Conservation (phyloP, 1,140 invertebrate species). For the Eufriesea mexicana region DNA sequence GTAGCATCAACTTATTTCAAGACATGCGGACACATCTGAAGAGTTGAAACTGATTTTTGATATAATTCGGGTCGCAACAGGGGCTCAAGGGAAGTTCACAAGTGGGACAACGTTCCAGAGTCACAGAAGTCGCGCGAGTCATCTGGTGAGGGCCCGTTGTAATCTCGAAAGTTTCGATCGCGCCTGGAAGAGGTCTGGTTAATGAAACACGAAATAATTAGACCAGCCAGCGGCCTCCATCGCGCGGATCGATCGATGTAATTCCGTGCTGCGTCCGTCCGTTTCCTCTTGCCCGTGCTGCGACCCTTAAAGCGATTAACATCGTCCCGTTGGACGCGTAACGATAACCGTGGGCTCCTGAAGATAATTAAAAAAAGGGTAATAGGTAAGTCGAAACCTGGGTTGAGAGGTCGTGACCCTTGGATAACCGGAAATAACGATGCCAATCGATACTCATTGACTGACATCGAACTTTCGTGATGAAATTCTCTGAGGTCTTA, state of each 20-base stretch:
- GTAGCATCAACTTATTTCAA: too few relatives aligned
- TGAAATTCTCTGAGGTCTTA: too few relatives aligned
- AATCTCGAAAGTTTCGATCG: conserved; percentile 49
- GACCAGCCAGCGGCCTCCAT: conserved; percentile 3
- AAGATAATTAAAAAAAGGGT: conserved; percentile 75
- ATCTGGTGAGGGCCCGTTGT: not conserved
- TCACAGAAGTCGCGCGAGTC: conserved; percentile 25
- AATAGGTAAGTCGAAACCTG: conserved; percentile 66
- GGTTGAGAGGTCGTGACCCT: not conserved
- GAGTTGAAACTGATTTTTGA: too few relatives aligned
- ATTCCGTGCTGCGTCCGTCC: conserved; percentile 17
- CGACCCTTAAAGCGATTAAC: conserved; percentile 71
- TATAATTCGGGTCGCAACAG: too few relatives aligned
- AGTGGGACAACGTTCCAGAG: conserved; percentile 8
- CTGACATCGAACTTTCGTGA: not conserved
- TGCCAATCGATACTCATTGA: conserved; percentile 7
- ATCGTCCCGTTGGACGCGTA: conserved; percentile 64
- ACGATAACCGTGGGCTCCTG: conserved; percentile 49
- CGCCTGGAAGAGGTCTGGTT: conserved; percentile 16
- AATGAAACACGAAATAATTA: conserved; percentile 55
- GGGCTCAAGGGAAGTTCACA: not conserved
- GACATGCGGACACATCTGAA: too few relatives aligned
- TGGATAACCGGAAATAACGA: conserved; percentile 49
- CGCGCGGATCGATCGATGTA: conserved; percentile 29
- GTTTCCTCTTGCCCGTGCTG: not conserved